Evolutionary conservation across 2,888 invertebrate genomes (phyloP), one percentile per base, ranked within the genome.

Genomic region (Serrognathus titanus): DNA sequence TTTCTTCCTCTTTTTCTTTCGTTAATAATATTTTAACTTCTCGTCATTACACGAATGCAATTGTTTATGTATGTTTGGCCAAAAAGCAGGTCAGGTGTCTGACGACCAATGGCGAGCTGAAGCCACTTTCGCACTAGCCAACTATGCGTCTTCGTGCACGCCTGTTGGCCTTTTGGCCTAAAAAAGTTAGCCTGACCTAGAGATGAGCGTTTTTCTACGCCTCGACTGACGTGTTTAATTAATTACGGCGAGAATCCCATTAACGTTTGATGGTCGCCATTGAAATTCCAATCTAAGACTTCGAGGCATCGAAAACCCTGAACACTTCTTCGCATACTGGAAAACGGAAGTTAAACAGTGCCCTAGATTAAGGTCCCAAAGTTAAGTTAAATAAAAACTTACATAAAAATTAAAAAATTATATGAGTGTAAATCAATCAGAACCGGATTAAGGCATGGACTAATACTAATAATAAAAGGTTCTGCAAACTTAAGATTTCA

Each of bases 161-260:
- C 65, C 65, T 63, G 63, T 65, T 74, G 73, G 71, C 74, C 74
- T 74, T 74, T 73, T 72, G 74, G 69, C 73, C 74, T 74, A 70
- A 73, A 74, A 73, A 72, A 71, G 62, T 65, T 62, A 60, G 59
- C 58, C 24, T 66, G 66, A 66, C 66, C 66, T 64, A 66, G 63
- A 59, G 61, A 54, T 12, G 48, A 10, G 54, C 16, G 54, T 54
- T 54, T 48, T 54, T 54, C 49, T 54, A 49, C 43, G 45, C 24
- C 36, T 48, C 49, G 54, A 54, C 49, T 40, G 54, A 48, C 49
- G 49, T 48, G 13, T 49, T 45, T 48, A 49, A 54, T 54, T 54
- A 54, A 49, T 54, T 16, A 36, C 36, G 48, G 37, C 48, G 54
- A 43, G 48, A 48, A 54, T 54, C n/a, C 48, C 48, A 41, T 38